A percentile compares a stretch with the other conserved stretches of the same genome.
Evolutionary conservation across 1,140 invertebrate genomes (phyloP).

Genomic region (Idris sp.): DNA sequence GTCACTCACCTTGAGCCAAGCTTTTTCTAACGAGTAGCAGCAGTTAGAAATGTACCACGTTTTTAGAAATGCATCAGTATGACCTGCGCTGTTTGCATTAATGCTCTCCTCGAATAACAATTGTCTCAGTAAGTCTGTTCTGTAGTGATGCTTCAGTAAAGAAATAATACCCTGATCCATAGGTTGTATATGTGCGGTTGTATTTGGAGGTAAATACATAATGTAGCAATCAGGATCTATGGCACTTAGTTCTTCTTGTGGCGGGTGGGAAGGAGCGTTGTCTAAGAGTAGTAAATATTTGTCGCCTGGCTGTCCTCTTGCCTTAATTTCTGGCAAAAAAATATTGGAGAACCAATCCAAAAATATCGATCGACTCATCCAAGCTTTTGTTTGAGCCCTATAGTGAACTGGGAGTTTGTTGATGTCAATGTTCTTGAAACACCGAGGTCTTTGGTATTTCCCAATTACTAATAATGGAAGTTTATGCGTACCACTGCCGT

Average conservation of each 20-base stretch:
- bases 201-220: constrained; percentile 16
- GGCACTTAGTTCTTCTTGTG: constrained; percentile 1
- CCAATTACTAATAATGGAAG: constrained; percentile 6
- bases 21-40: neutral
- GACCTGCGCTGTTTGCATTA: neutral
- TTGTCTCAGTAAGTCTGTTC: neutral
- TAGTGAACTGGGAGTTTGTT: constrained; percentile 15
- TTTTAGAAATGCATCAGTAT: neutral
- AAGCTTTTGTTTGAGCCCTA: constrained; percentile 2
- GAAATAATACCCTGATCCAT: constrained; percentile 30
- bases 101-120: neutral
- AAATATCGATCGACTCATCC: constrained; percentile 21
- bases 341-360: constrained; percentile 21
- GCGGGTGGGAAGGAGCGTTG: constrained; percentile 23
- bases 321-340: constrained; percentile 18
- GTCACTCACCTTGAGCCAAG: neutral
- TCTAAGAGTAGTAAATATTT: constrained; percentile 21
- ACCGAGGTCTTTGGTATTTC: constrained; percentile 8
- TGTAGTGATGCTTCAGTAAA: constrained; percentile 5
- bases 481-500: constrained; percentile 14
- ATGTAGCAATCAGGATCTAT: constrained; percentile 1
- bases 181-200: constrained; percentile 14
- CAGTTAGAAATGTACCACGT: neutral
- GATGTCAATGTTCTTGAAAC: constrained; percentile 14
- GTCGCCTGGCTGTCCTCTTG: neutral